Conservation (phyloP, 92 coral and sea anemone species). For the Plumapathes pennacea region DNA sequence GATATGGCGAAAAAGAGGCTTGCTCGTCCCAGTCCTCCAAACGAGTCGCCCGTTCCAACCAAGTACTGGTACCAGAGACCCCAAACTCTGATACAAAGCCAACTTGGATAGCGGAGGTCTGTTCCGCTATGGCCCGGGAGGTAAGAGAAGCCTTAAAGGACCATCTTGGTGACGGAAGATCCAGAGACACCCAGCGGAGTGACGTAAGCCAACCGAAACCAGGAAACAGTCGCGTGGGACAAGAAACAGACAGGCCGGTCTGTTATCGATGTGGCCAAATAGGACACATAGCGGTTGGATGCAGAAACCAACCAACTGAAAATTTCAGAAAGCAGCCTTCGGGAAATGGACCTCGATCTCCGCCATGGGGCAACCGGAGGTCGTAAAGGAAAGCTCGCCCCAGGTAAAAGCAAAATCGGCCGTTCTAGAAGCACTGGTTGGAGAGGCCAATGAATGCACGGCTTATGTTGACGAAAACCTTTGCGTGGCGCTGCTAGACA, state of each 20-base stretch:
- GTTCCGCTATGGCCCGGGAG: constrained; percentile 9
- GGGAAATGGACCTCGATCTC: constrained; percentile 43
- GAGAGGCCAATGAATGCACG: constrained; percentile 40
- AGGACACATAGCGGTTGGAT: constrained; percentile 35
- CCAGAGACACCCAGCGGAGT: too few relatives aligned
- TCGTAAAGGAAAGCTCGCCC: constrained; percentile 11
- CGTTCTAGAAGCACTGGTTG: constrained; percentile 20
- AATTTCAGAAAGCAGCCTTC: constrained; percentile 1
- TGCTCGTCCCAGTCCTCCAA: constrained; percentile 1
- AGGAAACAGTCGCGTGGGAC: too few relatives aligned
- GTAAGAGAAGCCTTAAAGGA: constrained; percentile 6
- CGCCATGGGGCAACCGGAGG: constrained; percentile 53
- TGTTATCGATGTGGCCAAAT: constrained; percentile 57
- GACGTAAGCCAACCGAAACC: too few relatives aligned
- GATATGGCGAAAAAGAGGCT: constrained; percentile 53
- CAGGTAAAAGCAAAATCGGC: not conserved
- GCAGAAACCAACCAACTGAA: constrained; percentile 24
- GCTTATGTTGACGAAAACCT: constrained; percentile 24
- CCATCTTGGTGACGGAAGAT: too few relatives aligned
- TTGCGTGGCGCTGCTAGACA: constrained; percentile 28
- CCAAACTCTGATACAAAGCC: constrained; percentile 1
- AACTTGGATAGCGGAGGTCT: constrained; percentile 17
- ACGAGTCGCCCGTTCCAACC: constrained; percentile 4
- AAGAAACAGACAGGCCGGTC: constrained; percentile 1
- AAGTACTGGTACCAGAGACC: not conserved